Evolutionary conservation across 2,797 vertebrate genomes (phyloP), one percentile per base, ranked within the genome.

Genomic region (Gastrophryne carolinensis): DNA sequence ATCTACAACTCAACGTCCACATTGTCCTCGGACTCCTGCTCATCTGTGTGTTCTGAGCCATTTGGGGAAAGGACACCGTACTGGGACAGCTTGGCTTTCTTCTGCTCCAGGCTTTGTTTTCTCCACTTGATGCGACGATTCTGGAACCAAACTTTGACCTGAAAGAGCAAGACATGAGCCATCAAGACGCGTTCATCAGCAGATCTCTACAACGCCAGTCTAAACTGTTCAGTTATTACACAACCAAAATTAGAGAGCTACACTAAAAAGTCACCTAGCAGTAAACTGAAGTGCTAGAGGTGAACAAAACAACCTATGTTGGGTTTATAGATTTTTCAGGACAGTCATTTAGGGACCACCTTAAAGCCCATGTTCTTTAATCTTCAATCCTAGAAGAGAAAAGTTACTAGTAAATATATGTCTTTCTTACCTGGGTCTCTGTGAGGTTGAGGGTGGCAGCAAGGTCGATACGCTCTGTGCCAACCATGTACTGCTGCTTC

Each of bases 61-160:
- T 41, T 23, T 0, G 76, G 32, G 35, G 75, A 80, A 5, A 70
- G 32, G 19, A n/a, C 30, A 10, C 84, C 75, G 0, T 85, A 84
- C 10, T 72, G 74, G 0, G 83, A 75, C 5, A 83, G 78, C 63
- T 84, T 82, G 0, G 87, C 88, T 0, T 85, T 85, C 78, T 89
- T 90, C 83, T 91, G 89, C 68, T 89, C 87, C 78, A 86, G 74
- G 79, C 86, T 89, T 81, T 93, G 90, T 71, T 92, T 93, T 72
- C 90, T 84, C 85, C 90, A 91, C 21, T 92, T 93, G 81, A 92
- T 91, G 71, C 91, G 82, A 27, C 91, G 81, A 79, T 93, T 93
- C 81, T 93, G 91, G 83, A 93, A 93, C 91, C 91, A 93, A 10
- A 92, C 87, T 58, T 91, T 91, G n/a, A 92, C 91, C 91, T 93